Conservation (phyloP, 2,888 invertebrate genomes). For the Tetrapedia diversipes region DNA sequence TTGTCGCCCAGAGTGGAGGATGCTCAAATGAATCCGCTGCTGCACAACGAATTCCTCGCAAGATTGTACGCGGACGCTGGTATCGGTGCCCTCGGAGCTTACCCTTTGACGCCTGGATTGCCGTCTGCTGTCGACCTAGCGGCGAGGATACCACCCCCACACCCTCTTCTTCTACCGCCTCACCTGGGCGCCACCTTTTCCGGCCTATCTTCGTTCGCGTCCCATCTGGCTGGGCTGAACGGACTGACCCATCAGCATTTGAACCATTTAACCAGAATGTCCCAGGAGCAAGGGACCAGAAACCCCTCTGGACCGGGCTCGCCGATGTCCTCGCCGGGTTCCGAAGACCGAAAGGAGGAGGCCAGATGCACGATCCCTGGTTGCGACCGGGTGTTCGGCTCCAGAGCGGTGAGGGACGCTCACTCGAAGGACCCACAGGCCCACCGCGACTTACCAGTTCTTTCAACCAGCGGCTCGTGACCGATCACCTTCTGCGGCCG, state of each 20-base stretch:
- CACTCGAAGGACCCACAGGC: constrained; percentile 85
- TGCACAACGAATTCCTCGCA: constrained; percentile 92
- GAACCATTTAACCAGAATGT: constrained; percentile 74
- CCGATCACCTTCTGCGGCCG: constrained; percentile 74
- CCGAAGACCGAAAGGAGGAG: constrained; percentile 84
- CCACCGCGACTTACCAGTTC: constrained; percentile 76
- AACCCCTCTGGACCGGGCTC: constrained; percentile 76
- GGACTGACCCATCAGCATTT: constrained; percentile 83
- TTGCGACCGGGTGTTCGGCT: constrained; percentile 91
- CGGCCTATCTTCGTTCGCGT: constrained; percentile 82
- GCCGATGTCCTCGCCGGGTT: constrained; percentile 68
- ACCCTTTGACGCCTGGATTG: constrained; percentile 83
- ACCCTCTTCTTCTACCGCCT: constrained; percentile 86
- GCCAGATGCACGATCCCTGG: constrained; percentile 90
- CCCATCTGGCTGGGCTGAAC: constrained; percentile 79
- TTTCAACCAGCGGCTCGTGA: constrained; percentile 80
- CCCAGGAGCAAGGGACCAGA: constrained; percentile 70
- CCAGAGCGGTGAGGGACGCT: constrained; percentile 90
- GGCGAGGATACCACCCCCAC: constrained; percentile 84
- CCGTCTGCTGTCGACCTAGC: constrained; percentile 76
- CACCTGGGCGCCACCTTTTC: constrained; percentile 85
- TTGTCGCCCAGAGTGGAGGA: constrained; percentile 84
- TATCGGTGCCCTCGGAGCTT: constrained; percentile 79
- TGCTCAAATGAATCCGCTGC: constrained; percentile 83
- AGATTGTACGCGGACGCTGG: constrained; percentile 89